phyloP scores from a whole-genome alignment of 2,797 vertebrate genomes.

The Eulemur albifrons region DNA sequence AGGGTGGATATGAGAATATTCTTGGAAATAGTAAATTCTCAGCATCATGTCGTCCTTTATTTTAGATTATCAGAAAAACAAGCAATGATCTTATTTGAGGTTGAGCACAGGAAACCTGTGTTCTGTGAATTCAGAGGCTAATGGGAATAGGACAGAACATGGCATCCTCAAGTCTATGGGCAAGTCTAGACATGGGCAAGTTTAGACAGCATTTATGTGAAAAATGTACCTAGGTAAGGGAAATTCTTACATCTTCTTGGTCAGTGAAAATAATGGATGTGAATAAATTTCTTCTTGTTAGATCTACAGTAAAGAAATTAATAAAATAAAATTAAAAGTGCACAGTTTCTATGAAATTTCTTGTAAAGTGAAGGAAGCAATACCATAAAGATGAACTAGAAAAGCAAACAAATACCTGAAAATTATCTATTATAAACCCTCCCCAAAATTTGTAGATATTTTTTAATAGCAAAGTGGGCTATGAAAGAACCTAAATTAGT shows the following conservation, averaged over 20 bases:
- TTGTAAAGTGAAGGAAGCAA: neutral
- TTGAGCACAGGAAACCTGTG: neutral
- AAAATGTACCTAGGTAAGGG: neutral
- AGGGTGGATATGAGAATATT: neutral
- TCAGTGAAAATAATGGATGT: neutral
- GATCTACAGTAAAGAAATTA: neutral
- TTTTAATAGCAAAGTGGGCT: neutral
- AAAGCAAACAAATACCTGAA: neutral
- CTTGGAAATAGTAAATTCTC: neutral
- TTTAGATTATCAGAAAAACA: conserved; percentile 25
- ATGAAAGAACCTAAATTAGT: neutral
- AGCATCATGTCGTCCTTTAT: neutral
- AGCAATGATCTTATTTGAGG: neutral
- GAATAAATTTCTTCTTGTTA: neutral
- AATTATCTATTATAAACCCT: neutral
- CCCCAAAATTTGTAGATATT: neutral
- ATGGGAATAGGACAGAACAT: neutral
- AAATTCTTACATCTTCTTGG: neutral
- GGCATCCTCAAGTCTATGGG: neutral
- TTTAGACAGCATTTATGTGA: neutral
- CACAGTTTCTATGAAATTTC: neutral
- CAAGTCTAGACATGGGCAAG: neutral
- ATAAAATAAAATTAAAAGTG: neutral
- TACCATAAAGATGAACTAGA: neutral
- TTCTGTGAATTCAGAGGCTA: neutral